Evolutionary conservation across 1,140 invertebrate species (phyloP).

Genomic region (Ectropis grisescens): DNA sequence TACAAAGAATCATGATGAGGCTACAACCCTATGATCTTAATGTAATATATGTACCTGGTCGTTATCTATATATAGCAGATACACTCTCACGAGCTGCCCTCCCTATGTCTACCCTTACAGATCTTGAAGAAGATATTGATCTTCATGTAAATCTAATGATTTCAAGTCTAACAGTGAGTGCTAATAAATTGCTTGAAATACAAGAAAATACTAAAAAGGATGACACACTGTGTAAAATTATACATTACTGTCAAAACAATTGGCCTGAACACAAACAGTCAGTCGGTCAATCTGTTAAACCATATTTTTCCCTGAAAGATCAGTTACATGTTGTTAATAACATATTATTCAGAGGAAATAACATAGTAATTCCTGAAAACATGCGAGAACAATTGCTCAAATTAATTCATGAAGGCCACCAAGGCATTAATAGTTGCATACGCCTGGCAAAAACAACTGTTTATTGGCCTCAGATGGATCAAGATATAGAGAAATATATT

Average conservation of each 20-base stretch:
- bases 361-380: slow-evolving; percentile 18
- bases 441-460: slow-evolving; percentile 7
- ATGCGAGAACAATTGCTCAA: slow-evolving; percentile 16
- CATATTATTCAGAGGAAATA: slow-evolving; percentile 14
- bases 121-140: neutral
- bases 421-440: slow-evolving; percentile 6
- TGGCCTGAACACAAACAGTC: slow-evolving; percentile 10
- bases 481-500: neutral
- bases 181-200: slow-evolving; percentile 7
- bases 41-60: slow-evolving; percentile 12
- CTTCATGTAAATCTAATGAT: slow-evolving; percentile 15
- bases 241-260: no score
- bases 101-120: neutral
- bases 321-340: slow-evolving; percentile 12
- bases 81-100: slow-evolving; percentile 13
- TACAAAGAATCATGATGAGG: slow-evolving; percentile 20
- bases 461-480: slow-evolving; percentile 18
- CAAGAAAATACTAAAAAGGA: slow-evolving; percentile 7
- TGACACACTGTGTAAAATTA: no score
- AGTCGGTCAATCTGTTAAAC: neutral
- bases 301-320: slow-evolving; percentile 4
- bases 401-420: slow-evolving; percentile 16
- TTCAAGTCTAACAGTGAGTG: slow-evolving; percentile 4
- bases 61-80: slow-evolving; percentile 14
- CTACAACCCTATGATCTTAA: slow-evolving; percentile 15